Conservation (phyloP, 2,797 vertebrate genomes). For the Manis pentadactyla region DNA sequence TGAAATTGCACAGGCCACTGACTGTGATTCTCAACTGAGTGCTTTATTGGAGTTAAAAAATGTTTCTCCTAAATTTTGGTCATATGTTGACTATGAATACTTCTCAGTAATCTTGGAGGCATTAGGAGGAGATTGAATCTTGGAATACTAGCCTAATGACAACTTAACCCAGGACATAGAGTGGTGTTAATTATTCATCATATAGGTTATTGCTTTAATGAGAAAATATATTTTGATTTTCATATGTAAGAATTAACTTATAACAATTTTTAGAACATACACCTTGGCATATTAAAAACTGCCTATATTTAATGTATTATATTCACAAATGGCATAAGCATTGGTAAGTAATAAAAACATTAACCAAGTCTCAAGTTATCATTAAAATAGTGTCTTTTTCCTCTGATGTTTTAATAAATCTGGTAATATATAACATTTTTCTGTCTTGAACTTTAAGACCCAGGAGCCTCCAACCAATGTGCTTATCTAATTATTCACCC, state of each 20-base stretch:
- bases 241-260: constrained; percentile 25
- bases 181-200: neutral
- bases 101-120: neutral
- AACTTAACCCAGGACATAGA: neutral
- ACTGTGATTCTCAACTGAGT: neutral
- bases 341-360: constrained; percentile 3
- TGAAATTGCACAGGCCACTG: neutral
- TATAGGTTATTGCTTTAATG: neutral
- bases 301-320: neutral
- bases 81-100: neutral
- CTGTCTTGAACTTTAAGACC: neutral
- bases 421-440: neutral
- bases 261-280: constrained; percentile 6
- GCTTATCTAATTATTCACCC: neutral
- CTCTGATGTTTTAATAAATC: neutral
- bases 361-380: neutral
- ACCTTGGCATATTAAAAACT: neutral
- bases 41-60: neutral
- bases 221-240: constrained; percentile 30
- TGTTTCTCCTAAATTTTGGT: neutral
- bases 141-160: neutral
- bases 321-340: neutral
- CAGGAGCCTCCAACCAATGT: neutral
- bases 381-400: neutral
- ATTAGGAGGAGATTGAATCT: neutral